These are phyloP conservation scores for Lophotriccus pileatus DNA, from an alignment of 2,797 vertebrate genomes.

Conservation along the genomic window DNA sequence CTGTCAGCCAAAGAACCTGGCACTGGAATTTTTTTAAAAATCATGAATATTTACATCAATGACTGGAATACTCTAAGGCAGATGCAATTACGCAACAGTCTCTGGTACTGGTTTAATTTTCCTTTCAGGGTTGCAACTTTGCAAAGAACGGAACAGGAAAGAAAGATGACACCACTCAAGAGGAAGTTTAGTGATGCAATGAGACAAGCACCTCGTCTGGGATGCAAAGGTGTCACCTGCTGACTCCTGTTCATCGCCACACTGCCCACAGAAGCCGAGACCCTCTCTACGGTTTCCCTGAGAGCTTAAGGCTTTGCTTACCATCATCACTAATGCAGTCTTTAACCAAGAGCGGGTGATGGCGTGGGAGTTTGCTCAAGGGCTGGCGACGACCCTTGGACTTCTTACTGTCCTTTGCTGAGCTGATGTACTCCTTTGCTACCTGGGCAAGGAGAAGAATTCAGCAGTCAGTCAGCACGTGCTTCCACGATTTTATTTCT, in stretches of 20 bases:
- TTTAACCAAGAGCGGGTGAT: conserved; percentile 88
- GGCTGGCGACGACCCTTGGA: conserved; percentile 86
- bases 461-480: background rate
- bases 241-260: background rate
- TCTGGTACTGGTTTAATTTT: background rate
- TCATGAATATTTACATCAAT: background rate
- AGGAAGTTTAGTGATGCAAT: background rate
- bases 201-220: background rate
- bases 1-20: background rate
- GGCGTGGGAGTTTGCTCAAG: conserved; percentile 86
- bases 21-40: background rate
- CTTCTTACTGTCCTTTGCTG: conserved; percentile 82
- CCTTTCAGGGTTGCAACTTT: background rate
- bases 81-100: background rate
- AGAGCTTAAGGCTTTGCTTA: conserved; percentile 63
- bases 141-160: background rate
- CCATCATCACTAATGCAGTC: conserved; percentile 90
- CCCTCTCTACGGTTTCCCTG: background rate
- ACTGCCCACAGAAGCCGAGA: background rate
- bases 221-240: background rate
- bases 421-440: conserved; percentile 77
- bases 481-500: background rate
- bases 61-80: background rate
- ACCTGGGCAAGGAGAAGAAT: conserved; percentile 69
- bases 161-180: background rate